These are phyloP conservation scores for Colius striatus DNA, from an alignment of 2,113 vertebrate genomes.

Conservation along the genomic window DNA sequence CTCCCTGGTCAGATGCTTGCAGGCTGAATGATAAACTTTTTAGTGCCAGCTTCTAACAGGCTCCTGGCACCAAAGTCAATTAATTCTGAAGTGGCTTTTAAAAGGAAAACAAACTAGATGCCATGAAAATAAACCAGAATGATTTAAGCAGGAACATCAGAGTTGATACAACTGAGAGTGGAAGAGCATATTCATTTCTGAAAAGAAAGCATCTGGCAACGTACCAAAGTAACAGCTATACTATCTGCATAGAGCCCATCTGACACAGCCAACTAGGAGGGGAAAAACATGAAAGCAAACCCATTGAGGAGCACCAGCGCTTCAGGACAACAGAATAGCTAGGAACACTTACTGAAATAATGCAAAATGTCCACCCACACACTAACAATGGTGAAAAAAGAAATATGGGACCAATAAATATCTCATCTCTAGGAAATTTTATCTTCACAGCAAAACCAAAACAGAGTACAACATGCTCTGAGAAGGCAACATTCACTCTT, in stretches of 20 bases:
- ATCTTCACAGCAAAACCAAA: slow-evolving; percentile 19
- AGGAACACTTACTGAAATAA: slow-evolving; percentile 6
- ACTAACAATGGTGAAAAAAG: background rate
- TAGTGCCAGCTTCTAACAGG: slow-evolving; percentile 39
- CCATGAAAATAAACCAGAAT: slow-evolving; percentile 40
- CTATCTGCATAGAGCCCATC: background rate
- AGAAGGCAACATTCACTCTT: background rate
- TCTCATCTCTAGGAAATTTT: slow-evolving; percentile 3
- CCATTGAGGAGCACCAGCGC: background rate
- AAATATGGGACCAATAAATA: background rate
- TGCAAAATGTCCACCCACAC: background rate
- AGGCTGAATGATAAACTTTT: slow-evolving; percentile 5
- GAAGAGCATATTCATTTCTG: background rate
- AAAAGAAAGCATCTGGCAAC: slow-evolving; percentile 32
- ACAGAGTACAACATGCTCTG: background rate
- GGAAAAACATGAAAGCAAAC: slow-evolving; percentile 26
- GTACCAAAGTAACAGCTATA: slow-evolving; percentile 18
- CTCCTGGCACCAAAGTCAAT: slow-evolving; percentile 36
- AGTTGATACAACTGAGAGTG: background rate
- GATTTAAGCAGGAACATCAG: slow-evolving; percentile 38
- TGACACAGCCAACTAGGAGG: background rate
- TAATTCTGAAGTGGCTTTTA: slow-evolving; percentile 41
- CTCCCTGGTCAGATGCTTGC: background rate
- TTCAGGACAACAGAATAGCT: slow-evolving; percentile 2
- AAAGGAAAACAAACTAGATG: slow-evolving; percentile 47